Evolutionary conservation across 2,797 vertebrate species (phyloP), one percentile per base, ranked within the genome.

Genomic region (Dryobates pubescens): DNA sequence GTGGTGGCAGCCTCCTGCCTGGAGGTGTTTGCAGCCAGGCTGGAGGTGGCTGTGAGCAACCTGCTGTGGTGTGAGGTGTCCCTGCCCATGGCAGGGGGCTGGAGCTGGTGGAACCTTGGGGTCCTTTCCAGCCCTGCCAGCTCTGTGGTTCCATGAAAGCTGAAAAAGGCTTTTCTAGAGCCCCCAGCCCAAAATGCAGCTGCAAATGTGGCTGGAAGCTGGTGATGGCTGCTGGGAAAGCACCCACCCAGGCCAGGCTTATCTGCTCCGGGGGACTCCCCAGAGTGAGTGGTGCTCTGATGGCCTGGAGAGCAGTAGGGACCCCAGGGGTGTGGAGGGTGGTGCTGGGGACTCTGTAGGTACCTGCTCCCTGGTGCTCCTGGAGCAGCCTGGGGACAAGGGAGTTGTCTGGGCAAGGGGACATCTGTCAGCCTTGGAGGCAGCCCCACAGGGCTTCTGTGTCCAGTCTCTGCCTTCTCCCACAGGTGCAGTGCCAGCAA

Each of bases 401-500:
- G 0, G 3, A 36, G 17, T 19, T 53, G 58, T 59, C 18, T 3
- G 6, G 58, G 23, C 34, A 15, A 15, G 65, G 45, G 12, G 4
- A 9, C 30, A 22, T 11, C 19, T 59, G 49, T 30, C 58, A 41
- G 20, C 53, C 53, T 58, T 2, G 1, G 16, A 26, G 18, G 30
- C 68, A 78, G 47, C 4, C 56, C 49, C 20, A 8, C 7, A 2
- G 17, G 24, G 41, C 68, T 62, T 18, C 4, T 4, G 20, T 43
- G 45, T 17, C 3, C 51, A 79, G 49, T 22, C 7, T 56, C 19
- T 67, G 63, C 63, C 29, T 87, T 86, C 87, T 43, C 58, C 41
- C 2, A 4, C 95, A 99, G 99, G 99, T 3, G 98, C 98, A 1
- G 94, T 98, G 83, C 99, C 99, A n/a, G 98, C 99, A 0, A 99